Percentiles rank a stretch among this genome's conserved stretches.
Evolutionary conservation across 2,113 vertebrate species (phyloP).

Genomic region (Hirundichthys speculiger): DNA sequence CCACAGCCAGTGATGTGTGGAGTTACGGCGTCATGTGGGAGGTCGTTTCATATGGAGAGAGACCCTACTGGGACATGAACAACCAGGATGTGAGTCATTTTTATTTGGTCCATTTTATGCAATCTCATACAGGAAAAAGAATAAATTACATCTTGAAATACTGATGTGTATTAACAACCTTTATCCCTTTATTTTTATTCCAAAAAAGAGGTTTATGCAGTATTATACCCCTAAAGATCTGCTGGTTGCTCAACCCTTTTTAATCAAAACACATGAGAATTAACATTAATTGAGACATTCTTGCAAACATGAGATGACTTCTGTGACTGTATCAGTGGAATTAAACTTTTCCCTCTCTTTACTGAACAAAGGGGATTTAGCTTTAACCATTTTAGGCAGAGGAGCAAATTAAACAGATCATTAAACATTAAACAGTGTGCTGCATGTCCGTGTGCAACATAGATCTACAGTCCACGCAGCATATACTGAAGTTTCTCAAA

Average conservation of each 20-base stretch:
- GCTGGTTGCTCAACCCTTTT: too few species aligned
- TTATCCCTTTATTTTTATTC: too few species aligned
- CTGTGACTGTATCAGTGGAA: slow-evolving; percentile 16
- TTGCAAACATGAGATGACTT: not conserved
- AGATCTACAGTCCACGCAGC: not conserved
- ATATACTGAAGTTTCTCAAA: too few species aligned
- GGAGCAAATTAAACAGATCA: slow-evolving; percentile 4
- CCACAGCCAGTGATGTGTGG: slow-evolving; percentile 93
- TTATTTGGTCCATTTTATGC: not conserved
- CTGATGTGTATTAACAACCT: too few species aligned
- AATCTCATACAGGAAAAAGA: too few species aligned
- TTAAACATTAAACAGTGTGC: too few species aligned
- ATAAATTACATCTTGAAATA: too few species aligned
- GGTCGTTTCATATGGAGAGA: slow-evolving; percentile 96
- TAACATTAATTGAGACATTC: slow-evolving; percentile 11
- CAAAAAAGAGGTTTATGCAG: too few species aligned
- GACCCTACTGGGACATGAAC: slow-evolving; percentile 98
- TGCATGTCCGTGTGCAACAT: not conserved
- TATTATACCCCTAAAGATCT: too few species aligned
- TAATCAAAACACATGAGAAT: not conserved
- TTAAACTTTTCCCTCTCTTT: slow-evolving; percentile 11
- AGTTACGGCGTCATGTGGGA: slow-evolving; percentile 99
- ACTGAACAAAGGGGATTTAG: slow-evolving; percentile 10
- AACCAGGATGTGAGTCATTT: slow-evolving; percentile 92
- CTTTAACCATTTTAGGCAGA: not conserved